phyloP scores from a whole-genome alignment of 2,888 invertebrate species.

The Mongoloraphidia duomilia region DNA sequence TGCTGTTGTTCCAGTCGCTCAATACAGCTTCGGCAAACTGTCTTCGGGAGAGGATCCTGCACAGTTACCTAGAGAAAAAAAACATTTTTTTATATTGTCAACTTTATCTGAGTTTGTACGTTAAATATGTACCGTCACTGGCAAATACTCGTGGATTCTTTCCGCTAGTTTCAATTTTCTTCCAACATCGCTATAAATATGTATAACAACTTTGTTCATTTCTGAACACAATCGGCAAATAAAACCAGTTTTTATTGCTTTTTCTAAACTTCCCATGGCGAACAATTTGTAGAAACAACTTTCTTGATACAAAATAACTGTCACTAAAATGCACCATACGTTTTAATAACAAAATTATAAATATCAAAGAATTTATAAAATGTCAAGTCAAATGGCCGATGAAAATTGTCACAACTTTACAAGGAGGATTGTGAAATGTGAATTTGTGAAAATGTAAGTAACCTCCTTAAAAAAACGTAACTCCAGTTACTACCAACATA shows the following conservation, averaged over 20 bases:
- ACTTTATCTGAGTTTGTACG: slow-evolving; percentile 1
- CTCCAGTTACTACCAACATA: too few relatives aligned
- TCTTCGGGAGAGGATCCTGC: slow-evolving; percentile 32
- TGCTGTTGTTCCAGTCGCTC: slow-evolving; percentile 37
- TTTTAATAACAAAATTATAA: background rate
- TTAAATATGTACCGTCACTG: slow-evolving; percentile 51
- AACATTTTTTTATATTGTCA: background rate
- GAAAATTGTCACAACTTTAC: background rate
- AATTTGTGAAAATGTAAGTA: slow-evolving; percentile 3
- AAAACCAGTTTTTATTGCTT: slow-evolving; percentile 68
- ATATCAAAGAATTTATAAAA: background rate
- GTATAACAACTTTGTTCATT: slow-evolving; percentile 71
- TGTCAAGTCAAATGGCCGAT: background rate
- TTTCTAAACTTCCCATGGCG: slow-evolving; percentile 68
- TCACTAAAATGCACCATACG: background rate
- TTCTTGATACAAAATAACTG: too few relatives aligned
- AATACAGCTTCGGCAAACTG: slow-evolving; percentile 40
- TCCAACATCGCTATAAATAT: slow-evolving; percentile 70
- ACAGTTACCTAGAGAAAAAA: slow-evolving; percentile 24
- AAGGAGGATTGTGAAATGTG: background rate
- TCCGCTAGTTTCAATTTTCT: slow-evolving; percentile 57
- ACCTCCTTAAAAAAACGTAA: background rate
- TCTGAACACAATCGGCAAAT: slow-evolving; percentile 75
- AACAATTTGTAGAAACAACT: background rate
- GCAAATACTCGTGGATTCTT: slow-evolving; percentile 67